These are phyloP conservation scores for Tetragnatha versicolor DNA, from an alignment of 1,140 invertebrate genomes.

Conservation along the genomic window DNA sequence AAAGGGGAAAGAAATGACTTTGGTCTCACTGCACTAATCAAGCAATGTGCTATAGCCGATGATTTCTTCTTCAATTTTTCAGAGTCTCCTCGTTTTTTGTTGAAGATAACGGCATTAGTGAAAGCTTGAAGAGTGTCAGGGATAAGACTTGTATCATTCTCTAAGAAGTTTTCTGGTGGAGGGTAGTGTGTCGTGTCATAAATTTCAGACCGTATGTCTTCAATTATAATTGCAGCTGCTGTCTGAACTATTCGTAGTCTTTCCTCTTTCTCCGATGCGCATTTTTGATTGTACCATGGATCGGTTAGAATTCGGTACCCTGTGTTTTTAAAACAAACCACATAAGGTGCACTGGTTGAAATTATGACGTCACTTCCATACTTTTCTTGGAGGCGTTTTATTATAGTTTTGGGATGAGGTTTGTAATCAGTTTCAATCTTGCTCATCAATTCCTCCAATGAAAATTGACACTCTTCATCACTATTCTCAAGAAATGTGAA, in stretches of 20 bases:
- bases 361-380: background rate
- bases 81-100: background rate
- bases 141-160: too few relatives aligned
- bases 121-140: too few relatives aligned
- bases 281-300: background rate
- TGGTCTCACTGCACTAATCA: conserved; percentile 9
- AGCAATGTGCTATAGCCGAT: background rate
- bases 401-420: conserved; percentile 30
- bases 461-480: background rate
- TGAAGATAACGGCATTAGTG: too few relatives aligned
- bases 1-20: background rate
- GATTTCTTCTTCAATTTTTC: background rate
- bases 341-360: background rate
- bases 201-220: background rate
- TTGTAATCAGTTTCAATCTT: conserved; percentile 23
- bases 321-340: background rate
- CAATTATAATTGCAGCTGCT: background rate
- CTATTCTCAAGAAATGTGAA: background rate
- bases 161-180: too few relatives aligned
- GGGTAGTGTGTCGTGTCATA: background rate
- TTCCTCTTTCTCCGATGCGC: background rate
- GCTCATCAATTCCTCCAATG: background rate
- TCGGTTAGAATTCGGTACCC: background rate
- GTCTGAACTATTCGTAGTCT: background rate
- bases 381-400: conserved; percentile 24